Conservation (phyloP, 2,797 vertebrate species). For the Dermochelys coriacea region DNA sequence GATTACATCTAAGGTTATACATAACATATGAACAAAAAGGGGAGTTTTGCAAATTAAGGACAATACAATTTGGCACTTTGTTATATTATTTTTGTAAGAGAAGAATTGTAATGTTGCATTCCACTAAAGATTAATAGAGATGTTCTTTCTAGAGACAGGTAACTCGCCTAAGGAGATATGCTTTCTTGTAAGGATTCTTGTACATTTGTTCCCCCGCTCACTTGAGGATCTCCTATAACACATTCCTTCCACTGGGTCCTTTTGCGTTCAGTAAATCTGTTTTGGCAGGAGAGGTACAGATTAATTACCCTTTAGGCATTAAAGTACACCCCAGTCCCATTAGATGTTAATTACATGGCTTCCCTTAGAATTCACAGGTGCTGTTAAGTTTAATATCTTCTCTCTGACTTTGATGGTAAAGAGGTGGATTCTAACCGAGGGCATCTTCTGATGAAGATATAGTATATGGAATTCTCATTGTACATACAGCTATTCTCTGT, state of each 20-base stretch:
- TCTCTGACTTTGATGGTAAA: not conserved
- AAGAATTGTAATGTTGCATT: not conserved
- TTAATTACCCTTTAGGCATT: slow-evolving; percentile 2
- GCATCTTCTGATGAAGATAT: not conserved
- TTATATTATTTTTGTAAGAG: not conserved
- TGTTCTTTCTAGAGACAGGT: not conserved
- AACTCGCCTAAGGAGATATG: not conserved
- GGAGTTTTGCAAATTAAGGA: not conserved
- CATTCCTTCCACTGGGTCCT: not conserved
- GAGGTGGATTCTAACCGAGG: not conserved
- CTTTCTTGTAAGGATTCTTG: not conserved
- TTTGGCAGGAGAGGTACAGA: not conserved
- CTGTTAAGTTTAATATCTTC: not conserved
- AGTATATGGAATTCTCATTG: not conserved
- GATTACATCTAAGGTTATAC: not conserved
- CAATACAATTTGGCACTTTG: not conserved
- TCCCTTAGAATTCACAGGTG: not conserved
- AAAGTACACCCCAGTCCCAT: not conserved
- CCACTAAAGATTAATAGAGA: not conserved
- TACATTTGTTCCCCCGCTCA: fast-evolving
- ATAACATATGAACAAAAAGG: not conserved
- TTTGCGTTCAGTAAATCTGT: not conserved
- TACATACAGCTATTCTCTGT: not conserved
- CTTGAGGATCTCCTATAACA: not conserved
- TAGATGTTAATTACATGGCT: slow-evolving; percentile 4